phyloP scores from a whole-genome alignment of 2,888 invertebrate species.

The Chirona hameri region DNA sequence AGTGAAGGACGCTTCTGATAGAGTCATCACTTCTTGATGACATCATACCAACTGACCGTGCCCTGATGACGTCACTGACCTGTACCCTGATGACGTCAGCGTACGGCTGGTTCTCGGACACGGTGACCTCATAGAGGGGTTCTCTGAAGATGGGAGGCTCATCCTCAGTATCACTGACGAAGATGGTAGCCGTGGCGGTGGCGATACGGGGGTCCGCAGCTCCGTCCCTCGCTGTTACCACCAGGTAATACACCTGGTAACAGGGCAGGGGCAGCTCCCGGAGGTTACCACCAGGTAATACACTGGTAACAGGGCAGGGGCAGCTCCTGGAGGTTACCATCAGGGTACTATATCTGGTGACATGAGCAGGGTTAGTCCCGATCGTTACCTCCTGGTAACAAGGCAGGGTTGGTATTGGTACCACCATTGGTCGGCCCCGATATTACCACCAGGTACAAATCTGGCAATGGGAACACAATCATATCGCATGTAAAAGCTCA shows the following conservation, averaged over 20 bases:
- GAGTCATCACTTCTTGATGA: not conserved
- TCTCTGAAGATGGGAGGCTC: conserved; percentile 75
- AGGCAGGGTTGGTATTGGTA: no score
- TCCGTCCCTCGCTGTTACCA: conserved; percentile 83
- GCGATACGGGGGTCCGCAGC: conserved; percentile 79
- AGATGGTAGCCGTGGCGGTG: conserved; percentile 78
- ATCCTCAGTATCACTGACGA: conserved; percentile 74
- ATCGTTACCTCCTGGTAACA: conserved; percentile 44
- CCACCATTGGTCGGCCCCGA: no score
- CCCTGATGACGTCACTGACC: conserved; percentile 49
- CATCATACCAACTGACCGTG: conserved; percentile 28
- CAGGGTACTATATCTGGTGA: conserved; percentile 67
- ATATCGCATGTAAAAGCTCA: no score
- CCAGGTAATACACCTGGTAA: conserved; percentile 68
- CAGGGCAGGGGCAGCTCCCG: conserved; percentile 46
- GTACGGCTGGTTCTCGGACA: conserved; percentile 81
- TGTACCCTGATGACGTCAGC: conserved; percentile 72
- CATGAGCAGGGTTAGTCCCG: conserved; percentile 44
- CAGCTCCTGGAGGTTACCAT: conserved; percentile 64
- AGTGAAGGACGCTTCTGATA: no score
- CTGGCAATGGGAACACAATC: no score
- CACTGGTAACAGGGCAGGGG: conserved; percentile 49
- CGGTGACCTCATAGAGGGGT: conserved; percentile 66
- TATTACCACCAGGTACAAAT: no score
- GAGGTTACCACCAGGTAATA: conserved; percentile 82